Evolutionary conservation across 2,888 invertebrate genomes (phyloP).

Genomic region (Caenorhabditis virilis): DNA sequence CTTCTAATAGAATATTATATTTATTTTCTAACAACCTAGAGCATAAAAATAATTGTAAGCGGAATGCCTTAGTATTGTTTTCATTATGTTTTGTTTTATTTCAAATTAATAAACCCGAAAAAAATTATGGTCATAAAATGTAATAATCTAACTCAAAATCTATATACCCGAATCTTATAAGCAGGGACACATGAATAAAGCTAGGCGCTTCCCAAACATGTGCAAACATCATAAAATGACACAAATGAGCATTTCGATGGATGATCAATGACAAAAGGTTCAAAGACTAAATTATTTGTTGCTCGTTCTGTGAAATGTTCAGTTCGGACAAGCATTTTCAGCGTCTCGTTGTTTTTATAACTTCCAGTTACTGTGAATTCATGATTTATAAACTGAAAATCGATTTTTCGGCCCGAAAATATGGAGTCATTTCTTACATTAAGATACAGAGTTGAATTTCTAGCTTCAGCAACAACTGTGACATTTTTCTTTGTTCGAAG

Average conservation of each 20-base stretch:
- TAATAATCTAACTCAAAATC: no score
- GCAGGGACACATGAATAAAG: no score
- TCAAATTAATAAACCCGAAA: no score
- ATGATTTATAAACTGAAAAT: slow-evolving; percentile 23
- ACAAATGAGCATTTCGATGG: slow-evolving; percentile 18
- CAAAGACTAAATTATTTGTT: slow-evolving; percentile 22
- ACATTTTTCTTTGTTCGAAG: slow-evolving; percentile 21
- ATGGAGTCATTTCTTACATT: not conserved
- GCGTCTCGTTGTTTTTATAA: slow-evolving; percentile 1
- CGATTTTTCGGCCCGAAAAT: no score
- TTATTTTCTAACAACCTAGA: no score
- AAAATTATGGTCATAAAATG: no score
- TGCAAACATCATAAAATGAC: slow-evolving; percentile 35
- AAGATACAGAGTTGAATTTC: not conserved
- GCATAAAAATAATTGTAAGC: no score
- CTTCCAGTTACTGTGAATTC: slow-evolving; percentile 21
- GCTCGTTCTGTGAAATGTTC: slow-evolving; percentile 16
- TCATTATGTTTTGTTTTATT: no score
- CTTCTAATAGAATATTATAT: no score
- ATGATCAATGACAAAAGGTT: slow-evolving; percentile 22
- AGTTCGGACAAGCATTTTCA: slow-evolving; percentile 27
- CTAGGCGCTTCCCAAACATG: no score
- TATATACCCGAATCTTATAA: no score
- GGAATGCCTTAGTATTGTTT: no score
- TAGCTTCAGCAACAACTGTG: not conserved